Evolutionary conservation across 1,140 invertebrate genomes (phyloP).

Genomic region (Monochamus saltuarius): DNA sequence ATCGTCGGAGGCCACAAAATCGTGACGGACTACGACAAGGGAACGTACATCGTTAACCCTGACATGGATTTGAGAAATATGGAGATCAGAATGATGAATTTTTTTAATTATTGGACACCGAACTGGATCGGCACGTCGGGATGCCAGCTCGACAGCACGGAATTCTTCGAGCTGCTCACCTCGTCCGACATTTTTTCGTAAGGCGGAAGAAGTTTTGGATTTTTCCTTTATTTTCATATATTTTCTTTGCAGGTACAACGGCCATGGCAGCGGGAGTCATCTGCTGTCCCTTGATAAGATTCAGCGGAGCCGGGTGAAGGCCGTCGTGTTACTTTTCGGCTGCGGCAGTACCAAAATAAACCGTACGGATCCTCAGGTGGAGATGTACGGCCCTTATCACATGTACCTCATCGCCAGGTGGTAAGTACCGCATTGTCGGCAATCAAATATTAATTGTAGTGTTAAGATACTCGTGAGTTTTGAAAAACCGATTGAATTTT

Average conservation of each 20-base stretch:
- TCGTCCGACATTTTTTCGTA: constrained; percentile 70
- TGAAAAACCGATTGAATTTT: too few species aligned
- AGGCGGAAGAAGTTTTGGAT: constrained; percentile 37
- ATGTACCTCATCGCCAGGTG: constrained; percentile 69
- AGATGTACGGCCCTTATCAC: constrained; percentile 65
- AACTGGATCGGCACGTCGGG: constrained; percentile 67
- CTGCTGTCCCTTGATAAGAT: constrained; percentile 63
- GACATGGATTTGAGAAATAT: constrained; percentile 68
- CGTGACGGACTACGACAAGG: constrained; percentile 46
- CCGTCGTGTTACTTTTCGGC: constrained; percentile 70
- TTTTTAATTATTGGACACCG: constrained; percentile 63
- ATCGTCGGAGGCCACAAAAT: constrained; percentile 61
- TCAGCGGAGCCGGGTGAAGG: constrained; percentile 59
- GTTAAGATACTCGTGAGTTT: not conserved
- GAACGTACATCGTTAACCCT: constrained; percentile 65
- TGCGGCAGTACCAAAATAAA: constrained; percentile 69
- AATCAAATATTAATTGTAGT: not conserved
- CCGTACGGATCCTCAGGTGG: constrained; percentile 58
- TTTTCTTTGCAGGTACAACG: constrained; percentile 61
- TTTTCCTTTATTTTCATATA: not conserved
- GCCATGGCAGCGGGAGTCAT: constrained; percentile 75
- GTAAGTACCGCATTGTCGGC: constrained; percentile 53
- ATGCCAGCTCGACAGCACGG: constrained; percentile 56
- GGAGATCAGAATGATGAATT: constrained; percentile 65
- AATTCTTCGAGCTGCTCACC: constrained; percentile 61